Percentiles rank a stretch among this genome's conserved stretches.
These are phyloP conservation scores for Siniperca scherzeri DNA, from an alignment of 2,797 vertebrate species.

Conservation along the genomic window DNA sequence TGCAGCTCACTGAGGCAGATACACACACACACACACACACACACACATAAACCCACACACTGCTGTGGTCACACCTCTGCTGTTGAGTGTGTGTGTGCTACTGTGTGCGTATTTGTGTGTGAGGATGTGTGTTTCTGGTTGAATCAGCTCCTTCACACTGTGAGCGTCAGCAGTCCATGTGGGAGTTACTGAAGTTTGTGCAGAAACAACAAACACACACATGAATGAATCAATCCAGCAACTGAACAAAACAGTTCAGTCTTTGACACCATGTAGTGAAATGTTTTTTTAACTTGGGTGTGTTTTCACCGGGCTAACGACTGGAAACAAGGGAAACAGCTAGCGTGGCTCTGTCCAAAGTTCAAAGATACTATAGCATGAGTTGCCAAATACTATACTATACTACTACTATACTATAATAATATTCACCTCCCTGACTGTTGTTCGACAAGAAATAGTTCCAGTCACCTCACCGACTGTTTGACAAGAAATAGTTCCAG, in stretches of 20 bases:
- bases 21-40: constrained; percentile 17
- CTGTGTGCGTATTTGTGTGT: constrained; percentile 12
- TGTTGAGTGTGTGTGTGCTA: not conserved
- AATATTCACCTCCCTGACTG: too few species aligned
- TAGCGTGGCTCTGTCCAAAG: not conserved
- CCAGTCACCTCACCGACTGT: too few species aligned
- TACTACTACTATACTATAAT: too few species aligned
- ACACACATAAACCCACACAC: constrained; percentile 34
- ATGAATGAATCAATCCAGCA: constrained; percentile 8
- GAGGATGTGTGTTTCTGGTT: constrained; percentile 24
- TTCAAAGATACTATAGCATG: too few species aligned
- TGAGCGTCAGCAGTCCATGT: not conserved
- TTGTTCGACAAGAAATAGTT: too few species aligned
- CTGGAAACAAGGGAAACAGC: not conserved
- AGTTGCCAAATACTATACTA: too few species aligned
- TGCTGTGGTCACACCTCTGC: constrained; percentile 28
- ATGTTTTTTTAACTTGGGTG: not conserved
- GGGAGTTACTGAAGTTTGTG: constrained; percentile 31
- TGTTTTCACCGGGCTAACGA: not conserved
- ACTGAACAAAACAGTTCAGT: not conserved
- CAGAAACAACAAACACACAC: constrained; percentile 33
- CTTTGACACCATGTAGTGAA: not conserved
- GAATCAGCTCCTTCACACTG: constrained; percentile 36
- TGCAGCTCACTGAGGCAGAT: constrained; percentile 48
- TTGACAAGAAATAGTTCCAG: too few species aligned